Conservation (phyloP, 2,888 invertebrate genomes). For the Drosophila dives region DNA sequence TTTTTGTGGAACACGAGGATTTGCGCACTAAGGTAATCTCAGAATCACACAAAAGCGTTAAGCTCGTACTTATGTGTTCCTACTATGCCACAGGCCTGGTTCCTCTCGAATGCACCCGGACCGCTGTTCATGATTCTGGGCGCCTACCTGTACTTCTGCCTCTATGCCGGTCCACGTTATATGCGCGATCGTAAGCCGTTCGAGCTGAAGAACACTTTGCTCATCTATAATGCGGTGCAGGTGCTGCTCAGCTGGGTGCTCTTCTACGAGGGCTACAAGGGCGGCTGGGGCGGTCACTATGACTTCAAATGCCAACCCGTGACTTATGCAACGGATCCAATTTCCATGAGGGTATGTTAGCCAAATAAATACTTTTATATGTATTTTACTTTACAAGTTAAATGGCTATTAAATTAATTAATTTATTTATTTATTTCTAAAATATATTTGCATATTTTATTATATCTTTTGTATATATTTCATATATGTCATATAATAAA, state of each 20-base stretch:
- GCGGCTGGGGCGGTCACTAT: conserved; percentile 88
- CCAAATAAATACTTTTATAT: not conserved
- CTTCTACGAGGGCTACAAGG: conserved; percentile 88
- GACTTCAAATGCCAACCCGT: conserved; percentile 90
- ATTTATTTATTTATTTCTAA: not conserved
- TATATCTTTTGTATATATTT: no score
- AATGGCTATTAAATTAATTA: not conserved
- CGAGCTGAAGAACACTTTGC: conserved; percentile 91
- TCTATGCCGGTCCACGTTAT: conserved; percentile 92
- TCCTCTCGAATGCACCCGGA: conserved; percentile 89
- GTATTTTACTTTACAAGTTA: no score
- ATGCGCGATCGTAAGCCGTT: conserved; percentile 95
- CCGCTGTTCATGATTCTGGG: conserved; percentile 89
- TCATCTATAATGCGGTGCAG: conserved; percentile 95
- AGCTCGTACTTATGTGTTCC: not conserved
- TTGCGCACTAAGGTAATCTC: conserved; percentile 76
- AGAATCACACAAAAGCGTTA: rapidly evolving
- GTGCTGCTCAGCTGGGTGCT: conserved; percentile 92
- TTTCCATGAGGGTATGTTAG: conserved; percentile 86
- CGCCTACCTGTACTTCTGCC: conserved; percentile 90
- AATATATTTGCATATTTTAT: not conserved
- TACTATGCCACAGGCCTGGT: conserved; percentile 87
- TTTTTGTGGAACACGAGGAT: conserved; percentile 85
- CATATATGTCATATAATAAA: no score
- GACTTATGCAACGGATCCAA: conserved; percentile 88